Evolutionary conservation across 2,888 invertebrate genomes (phyloP).

Genomic region (Arge pagana): DNA sequence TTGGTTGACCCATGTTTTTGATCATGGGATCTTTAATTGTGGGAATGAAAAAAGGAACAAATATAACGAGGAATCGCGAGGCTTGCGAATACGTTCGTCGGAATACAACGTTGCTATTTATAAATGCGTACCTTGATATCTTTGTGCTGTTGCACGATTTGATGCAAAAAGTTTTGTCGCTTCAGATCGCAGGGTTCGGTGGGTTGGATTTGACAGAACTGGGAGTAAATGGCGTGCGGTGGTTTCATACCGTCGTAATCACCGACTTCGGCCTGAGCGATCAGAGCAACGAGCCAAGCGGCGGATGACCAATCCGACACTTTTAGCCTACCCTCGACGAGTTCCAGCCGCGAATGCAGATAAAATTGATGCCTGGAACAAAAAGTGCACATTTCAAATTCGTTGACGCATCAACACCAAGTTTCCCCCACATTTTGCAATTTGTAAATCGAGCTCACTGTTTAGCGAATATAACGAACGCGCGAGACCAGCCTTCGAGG

Average conservation of each 20-base stretch:
- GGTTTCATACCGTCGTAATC: slow-evolving; percentile 69
- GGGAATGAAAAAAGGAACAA: not conserved
- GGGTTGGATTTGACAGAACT: slow-evolving; percentile 68
- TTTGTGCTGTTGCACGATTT: slow-evolving; percentile 68
- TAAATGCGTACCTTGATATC: slow-evolving; percentile 61
- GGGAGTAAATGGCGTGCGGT: slow-evolving; percentile 66
- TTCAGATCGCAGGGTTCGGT: slow-evolving; percentile 61
- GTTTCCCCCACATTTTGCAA: too few relatives aligned
- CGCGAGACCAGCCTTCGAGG: too few relatives aligned
- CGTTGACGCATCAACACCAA: too few relatives aligned
- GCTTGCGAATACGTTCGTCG: too few relatives aligned
- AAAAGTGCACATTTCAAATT: too few relatives aligned
- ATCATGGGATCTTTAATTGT: slow-evolving; percentile 2
- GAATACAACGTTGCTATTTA: too few relatives aligned
- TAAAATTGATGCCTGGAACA: slow-evolving; percentile 78
- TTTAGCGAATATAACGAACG: too few relatives aligned
- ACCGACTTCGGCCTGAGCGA: slow-evolving; percentile 74
- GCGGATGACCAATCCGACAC: slow-evolving; percentile 73
- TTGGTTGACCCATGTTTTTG: not conserved
- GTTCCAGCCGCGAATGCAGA: slow-evolving; percentile 78
- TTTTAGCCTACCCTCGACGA: slow-evolving; percentile 74
- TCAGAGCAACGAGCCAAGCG: slow-evolving; percentile 74
- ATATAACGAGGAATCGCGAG: not conserved
- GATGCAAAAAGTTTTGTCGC: slow-evolving; percentile 67
- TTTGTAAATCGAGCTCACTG: too few relatives aligned